These are phyloP conservation scores for Bucco capensis DNA, from an alignment of 2,113 vertebrate genomes.

Conservation along the genomic window DNA sequence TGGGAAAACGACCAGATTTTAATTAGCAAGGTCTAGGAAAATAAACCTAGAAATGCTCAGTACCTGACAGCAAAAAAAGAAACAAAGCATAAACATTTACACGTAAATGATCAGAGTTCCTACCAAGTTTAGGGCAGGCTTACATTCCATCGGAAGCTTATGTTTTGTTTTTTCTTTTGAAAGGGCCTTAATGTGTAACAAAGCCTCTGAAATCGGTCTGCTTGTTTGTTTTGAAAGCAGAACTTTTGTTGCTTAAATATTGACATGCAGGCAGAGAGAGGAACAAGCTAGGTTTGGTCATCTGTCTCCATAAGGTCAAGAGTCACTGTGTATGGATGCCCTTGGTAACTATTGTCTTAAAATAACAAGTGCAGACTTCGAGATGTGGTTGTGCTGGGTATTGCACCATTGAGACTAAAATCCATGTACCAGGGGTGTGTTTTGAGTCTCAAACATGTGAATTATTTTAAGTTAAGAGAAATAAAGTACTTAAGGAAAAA, in stretches of 20 bases:
- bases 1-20: accelerated
- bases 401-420: neutral
- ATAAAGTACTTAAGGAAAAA: accelerated
- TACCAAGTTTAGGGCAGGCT: neutral
- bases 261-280: neutral
- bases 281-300: neutral
- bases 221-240: neutral
- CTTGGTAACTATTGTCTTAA: neutral
- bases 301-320: accelerated
- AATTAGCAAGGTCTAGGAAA: neutral
- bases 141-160: accelerated
- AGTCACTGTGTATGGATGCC: accelerated
- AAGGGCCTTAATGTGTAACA: neutral
- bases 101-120: accelerated
- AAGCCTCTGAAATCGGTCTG: neutral
- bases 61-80: neutral
- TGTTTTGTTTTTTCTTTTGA: neutral
- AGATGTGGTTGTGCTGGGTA: neutral
- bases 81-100: neutral
- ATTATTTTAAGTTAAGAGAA: neutral
- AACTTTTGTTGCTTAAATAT: neutral
- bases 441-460: neutral
- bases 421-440: neutral
- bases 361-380: neutral
- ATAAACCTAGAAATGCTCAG: accelerated